These are phyloP conservation scores for Piscicola geometra DNA, from an alignment of 2,888 invertebrate genomes.

Conservation along the genomic window DNA sequence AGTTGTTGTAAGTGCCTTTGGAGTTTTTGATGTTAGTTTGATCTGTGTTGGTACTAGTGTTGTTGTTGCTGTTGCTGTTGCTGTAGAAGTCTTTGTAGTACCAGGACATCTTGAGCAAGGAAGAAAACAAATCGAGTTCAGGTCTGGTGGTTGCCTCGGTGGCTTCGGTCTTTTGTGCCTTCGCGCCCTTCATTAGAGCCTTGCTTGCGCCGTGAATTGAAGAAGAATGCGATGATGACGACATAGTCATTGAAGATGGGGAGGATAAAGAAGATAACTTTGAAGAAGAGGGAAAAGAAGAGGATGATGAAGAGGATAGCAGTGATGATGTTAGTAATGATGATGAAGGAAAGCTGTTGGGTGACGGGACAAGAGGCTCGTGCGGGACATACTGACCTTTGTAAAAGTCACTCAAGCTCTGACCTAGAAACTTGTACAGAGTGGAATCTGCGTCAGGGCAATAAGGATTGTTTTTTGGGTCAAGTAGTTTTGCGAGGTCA, in stretches of 20 bases:
- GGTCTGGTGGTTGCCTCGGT: neutral
- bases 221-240: no score
- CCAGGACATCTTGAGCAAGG: neutral
- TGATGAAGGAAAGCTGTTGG: neutral
- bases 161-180: neutral
- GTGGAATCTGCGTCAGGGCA: no score
- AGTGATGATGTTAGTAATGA: constrained; percentile 2
- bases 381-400: no score
- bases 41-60: neutral
- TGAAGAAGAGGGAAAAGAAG: neutral
- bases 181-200: neutral
- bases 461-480: no score
- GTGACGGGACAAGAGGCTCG: no score
- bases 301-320: neutral
- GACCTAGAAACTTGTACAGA: no score
- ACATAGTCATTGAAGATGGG: neutral
- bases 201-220: no score
- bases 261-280: neutral
- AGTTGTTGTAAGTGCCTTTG: neutral
- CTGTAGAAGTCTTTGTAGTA: neutral
- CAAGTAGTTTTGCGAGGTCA: neutral
- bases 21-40: neutral
- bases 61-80: neutral
- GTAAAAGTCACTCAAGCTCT: no score
- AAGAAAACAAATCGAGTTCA: neutral